Evolutionary conservation across 2,888 invertebrate genomes (phyloP), one percentile per base, ranked within the genome.

Genomic region (Teleiodes luculella): DNA sequence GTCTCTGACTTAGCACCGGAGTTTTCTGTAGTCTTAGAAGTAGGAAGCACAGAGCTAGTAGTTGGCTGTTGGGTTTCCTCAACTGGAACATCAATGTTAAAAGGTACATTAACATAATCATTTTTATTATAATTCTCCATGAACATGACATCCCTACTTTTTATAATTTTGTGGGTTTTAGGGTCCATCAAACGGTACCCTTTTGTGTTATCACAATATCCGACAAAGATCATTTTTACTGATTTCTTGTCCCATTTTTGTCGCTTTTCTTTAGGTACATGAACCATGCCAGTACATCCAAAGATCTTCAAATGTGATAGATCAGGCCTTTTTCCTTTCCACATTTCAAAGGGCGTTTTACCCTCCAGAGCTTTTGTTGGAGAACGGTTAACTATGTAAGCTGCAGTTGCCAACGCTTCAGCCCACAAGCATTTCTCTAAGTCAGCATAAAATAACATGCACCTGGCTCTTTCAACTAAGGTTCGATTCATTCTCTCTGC

Each of bases 401-500:
- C 57, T 20, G 57, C 57, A 10, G 49, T 54, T 0, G 54, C 41
- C 2, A 51, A 1, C 1, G 43, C 52, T 37, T 50, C 65, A 2
- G 58, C 61, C 64, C 64, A 63, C n/a, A 16, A 54, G 2, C 16
- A 18, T 13, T 60, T 63, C 5, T 6, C 24, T 8, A 64, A 28
- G 0, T 45, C 11, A 6, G 62, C 61, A 53, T 61, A 49, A 45
- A 56, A 59, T 5, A 63, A 13, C 62, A 62, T 63, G 13, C 61
- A 62, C 14, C 54, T 55, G 11, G 64, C 61, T 16, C 52, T 28
- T 43, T 62, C 64, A 3, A 61, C 59, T 8, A 62, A 31, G 3
- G 61, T 62, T 11, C 62, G 43, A 43, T 62, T 63, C 58, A 60
- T 57, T 3, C 71, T 37, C 50, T 78, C 76, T 2, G 72, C 62